Conservation (phyloP, 2,113 vertebrate genomes). For the Atractosteus spatula region DNA sequence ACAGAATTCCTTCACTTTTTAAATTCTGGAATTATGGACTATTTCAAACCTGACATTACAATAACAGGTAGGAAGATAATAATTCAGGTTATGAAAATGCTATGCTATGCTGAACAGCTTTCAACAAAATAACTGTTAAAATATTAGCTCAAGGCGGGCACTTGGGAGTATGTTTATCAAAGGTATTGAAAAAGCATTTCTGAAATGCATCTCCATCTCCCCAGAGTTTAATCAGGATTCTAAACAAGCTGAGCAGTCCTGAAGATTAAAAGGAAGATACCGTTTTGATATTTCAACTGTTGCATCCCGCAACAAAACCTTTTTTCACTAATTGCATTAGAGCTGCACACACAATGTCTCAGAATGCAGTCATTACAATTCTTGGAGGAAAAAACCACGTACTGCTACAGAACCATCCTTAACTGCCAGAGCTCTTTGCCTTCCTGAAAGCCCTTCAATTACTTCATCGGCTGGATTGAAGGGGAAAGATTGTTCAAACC, state of each 20-base stretch:
- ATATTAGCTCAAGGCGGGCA: conserved; percentile 3
- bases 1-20: too few species aligned
- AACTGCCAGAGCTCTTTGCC: too few species aligned
- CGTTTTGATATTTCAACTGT: conserved; percentile 35
- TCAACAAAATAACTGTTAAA: not conserved
- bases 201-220: conserved; percentile 12
- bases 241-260: conserved; percentile 15
- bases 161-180: conserved; percentile 26
- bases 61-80: not conserved
- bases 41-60: too few species aligned
- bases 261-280: conserved; percentile 28
- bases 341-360: not conserved
- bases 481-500: too few species aligned
- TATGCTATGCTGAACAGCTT: not conserved
- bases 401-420: too few species aligned
- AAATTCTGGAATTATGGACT: too few species aligned
- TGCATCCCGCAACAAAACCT: conserved; percentile 24
- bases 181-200: conserved; percentile 7
- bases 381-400: too few species aligned
- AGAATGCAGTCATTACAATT: too few species aligned
- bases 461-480: too few species aligned
- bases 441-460: too few species aligned
- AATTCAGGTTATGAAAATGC: not conserved
- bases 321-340: conserved; percentile 16
- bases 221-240: conserved; percentile 31